Conservation (phyloP, 92 coral and sea anemone genomes). For the Bergia sp. region DNA sequence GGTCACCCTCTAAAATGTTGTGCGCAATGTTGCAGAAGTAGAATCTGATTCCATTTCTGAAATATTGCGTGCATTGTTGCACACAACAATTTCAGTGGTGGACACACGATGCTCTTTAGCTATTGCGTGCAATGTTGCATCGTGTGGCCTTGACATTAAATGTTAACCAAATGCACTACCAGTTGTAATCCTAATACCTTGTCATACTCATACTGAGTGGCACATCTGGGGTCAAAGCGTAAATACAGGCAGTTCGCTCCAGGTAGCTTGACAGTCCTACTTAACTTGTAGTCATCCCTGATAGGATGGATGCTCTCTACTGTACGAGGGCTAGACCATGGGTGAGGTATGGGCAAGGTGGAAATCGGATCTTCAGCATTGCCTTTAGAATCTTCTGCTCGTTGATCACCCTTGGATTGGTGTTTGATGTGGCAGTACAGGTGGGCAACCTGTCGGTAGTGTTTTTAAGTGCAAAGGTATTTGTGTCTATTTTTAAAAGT, state of each 20-base stretch:
- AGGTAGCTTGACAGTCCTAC: conserved; percentile 72
- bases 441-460: conserved; percentile 65
- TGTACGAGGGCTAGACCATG: conserved; percentile 79
- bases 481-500: not conserved
- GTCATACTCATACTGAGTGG: conserved; percentile 96
- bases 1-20: too few species aligned
- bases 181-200: conserved; percentile 64
- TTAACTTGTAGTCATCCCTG: conserved; percentile 81
- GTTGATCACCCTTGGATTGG: conserved; percentile 26
- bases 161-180: too few species aligned
- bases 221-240: conserved; percentile 87
- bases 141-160: too few species aligned
- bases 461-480: not conserved
- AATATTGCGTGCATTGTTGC: too few species aligned
- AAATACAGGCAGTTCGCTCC: conserved; percentile 82
- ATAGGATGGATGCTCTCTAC: conserved; percentile 91
- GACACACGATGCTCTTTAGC: too few species aligned
- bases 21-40: too few species aligned
- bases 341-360: conserved; percentile 62
- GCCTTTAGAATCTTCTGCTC: conserved; percentile 8
- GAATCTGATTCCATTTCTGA: too few species aligned
- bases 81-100: too few species aligned
- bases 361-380: conserved; percentile 20
- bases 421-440: conserved; percentile 60
- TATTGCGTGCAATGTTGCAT: too few species aligned